A percentile compares a stretch with the other conserved stretches of the same genome.
phyloP scores from a whole-genome alignment of 2,797 vertebrate genomes.

The Acipenser oxyrinchus region DNA sequence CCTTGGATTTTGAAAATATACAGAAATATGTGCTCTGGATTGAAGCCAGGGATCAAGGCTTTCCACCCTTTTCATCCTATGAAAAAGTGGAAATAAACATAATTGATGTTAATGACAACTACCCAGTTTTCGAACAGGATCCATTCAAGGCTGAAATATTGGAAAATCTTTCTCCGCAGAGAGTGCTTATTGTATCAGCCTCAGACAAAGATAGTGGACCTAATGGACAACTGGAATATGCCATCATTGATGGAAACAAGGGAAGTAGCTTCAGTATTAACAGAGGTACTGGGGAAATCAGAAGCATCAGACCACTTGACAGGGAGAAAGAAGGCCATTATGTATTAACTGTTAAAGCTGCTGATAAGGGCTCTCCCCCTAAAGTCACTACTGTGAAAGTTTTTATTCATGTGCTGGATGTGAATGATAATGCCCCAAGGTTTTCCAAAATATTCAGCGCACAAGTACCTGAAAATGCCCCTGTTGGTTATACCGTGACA shows the following conservation, averaged over 20 bases:
- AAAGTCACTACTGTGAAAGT: conserved; percentile 75
- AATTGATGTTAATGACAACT: conserved; percentile 87
- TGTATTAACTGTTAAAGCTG: conserved; percentile 72
- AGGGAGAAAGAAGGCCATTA: conserved; percentile 78
- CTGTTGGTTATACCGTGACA: conserved; percentile 82
- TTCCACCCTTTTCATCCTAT: conserved; percentile 92
- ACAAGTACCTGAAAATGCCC: conserved; percentile 85
- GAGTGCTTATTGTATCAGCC: conserved; percentile 74
- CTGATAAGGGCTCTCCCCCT: conserved; percentile 73
- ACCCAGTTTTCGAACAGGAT: conserved; percentile 76
- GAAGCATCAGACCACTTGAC: conserved; percentile 77
- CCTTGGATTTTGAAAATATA: conserved; percentile 83
- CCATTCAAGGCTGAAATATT: conserved; percentile 78
- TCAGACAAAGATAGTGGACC: conserved; percentile 78
- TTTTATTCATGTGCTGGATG: conserved; percentile 78
- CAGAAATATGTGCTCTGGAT: conserved; percentile 90
- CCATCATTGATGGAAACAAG: conserved; percentile 77
- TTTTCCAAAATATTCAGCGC: conserved; percentile 97
- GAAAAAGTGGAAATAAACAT: conserved; percentile 80
- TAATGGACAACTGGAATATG: conserved; percentile 84
- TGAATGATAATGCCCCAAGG: conserved; percentile 90
- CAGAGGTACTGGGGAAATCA: conserved; percentile 79
- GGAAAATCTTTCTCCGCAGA: conserved; percentile 82
- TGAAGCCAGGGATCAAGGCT: conserved; percentile 88
- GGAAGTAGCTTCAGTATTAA: conserved; percentile 85